Percentiles rank a stretch among this genome's conserved stretches.
Conservation (phyloP, 2,888 invertebrate genomes). For the Plebejus anna region DNA sequence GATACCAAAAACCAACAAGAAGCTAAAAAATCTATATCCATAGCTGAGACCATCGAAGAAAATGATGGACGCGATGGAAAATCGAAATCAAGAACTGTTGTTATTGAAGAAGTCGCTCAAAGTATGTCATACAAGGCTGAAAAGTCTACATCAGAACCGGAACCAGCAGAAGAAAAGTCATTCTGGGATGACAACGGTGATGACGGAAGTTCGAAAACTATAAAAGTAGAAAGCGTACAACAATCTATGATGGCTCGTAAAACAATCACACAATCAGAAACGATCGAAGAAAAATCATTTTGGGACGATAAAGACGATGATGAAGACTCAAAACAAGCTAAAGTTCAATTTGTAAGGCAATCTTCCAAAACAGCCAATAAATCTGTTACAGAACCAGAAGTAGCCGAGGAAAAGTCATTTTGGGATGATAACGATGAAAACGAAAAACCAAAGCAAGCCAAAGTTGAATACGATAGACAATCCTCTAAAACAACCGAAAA, state of each 20-base stretch:
- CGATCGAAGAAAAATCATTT: conserved; percentile 39
- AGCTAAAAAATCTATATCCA: conserved; percentile 52
- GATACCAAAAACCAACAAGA: conserved; percentile 46
- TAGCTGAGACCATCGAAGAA: conserved; percentile 52
- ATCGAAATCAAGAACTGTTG: conserved; percentile 47
- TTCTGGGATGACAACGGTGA: conserved; percentile 58
- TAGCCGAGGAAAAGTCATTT: conserved; percentile 40
- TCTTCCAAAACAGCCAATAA: not conserved
- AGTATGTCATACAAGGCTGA: conserved; percentile 38
- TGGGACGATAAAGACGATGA: conserved; percentile 51
- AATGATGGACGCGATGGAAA: conserved; percentile 44
- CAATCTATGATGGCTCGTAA: conserved; percentile 41
- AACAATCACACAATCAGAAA: conserved; percentile 35
- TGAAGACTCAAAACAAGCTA: conserved; percentile 47
- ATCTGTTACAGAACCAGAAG: not conserved
- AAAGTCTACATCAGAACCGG: conserved; percentile 54
- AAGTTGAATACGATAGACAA: conserved; percentile 50
- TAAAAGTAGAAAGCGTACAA: conserved; percentile 49
- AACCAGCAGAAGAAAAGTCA: conserved; percentile 53
- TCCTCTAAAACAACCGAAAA: conserved; percentile 39
- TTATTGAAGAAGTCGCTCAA: conserved; percentile 49
- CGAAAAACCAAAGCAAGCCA: conserved; percentile 33
- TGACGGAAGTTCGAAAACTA: conserved; percentile 48
- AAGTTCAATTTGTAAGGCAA: conserved; percentile 51
- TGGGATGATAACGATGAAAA: conserved; percentile 47